Percentiles rank a stretch among this genome's conserved stretches.
These are phyloP conservation scores for Catamblyrhynchus diadema DNA, from an alignment of 2,797 vertebrate genomes.

Conservation along the genomic window DNA sequence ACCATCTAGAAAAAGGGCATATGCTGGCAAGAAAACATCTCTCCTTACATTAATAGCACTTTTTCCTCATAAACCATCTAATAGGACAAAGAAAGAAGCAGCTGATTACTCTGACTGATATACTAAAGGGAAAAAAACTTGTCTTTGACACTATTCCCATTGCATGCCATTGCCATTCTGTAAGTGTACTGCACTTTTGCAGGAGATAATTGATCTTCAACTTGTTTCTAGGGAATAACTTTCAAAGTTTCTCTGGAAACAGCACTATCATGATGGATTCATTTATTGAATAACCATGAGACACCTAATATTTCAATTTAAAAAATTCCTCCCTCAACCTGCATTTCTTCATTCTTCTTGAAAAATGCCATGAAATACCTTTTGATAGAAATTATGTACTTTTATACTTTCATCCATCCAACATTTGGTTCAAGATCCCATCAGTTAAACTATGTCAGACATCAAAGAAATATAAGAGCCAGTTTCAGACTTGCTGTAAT, in stretches of 20 bases:
- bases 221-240: slow-evolving; percentile 24
- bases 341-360: background rate
- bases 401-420: background rate
- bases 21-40: background rate
- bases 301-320: background rate
- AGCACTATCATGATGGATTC: background rate
- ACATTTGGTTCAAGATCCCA: background rate
- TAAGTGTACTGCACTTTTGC: background rate
- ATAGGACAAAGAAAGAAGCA: background rate
- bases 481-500: background rate
- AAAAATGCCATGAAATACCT: background rate
- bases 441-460: background rate
- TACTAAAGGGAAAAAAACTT: background rate
- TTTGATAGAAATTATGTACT: background rate
- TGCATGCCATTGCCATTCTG: background rate
- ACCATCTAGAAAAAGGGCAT: background rate
- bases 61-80: background rate
- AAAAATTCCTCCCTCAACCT: background rate
- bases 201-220: slow-evolving; percentile 14
- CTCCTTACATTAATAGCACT: background rate
- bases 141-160: background rate
- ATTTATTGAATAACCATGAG: background rate
- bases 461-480: background rate
- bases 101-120: background rate
- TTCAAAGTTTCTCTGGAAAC: slow-evolving; percentile 10